Percentiles rank a stretch among this genome's conserved stretches.
These are phyloP conservation scores for Saccostrea cuccullata DNA, from an alignment of 1,140 invertebrate genomes.

Conservation along the genomic window DNA sequence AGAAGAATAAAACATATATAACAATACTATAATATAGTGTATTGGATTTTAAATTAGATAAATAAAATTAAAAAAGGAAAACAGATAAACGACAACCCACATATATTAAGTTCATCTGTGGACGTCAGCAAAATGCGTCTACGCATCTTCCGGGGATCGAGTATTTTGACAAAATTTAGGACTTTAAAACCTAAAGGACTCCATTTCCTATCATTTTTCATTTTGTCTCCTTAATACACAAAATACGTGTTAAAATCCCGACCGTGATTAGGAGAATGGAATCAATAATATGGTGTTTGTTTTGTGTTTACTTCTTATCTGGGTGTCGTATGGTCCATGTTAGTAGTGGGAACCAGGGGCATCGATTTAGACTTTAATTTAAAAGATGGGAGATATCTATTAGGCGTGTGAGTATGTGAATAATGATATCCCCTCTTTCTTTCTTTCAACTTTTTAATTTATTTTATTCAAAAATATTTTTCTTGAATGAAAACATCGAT, in stretches of 20 bases:
- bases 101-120: not conserved
- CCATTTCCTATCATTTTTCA: conserved; percentile 3
- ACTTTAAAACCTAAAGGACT: not conserved
- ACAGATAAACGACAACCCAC: not conserved
- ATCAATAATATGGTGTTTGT: conserved; percentile 17
- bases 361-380: not conserved
- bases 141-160: not conserved
- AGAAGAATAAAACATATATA: not conserved
- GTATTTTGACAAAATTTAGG: not conserved
- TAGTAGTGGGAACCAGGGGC: not conserved
- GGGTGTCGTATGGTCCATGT: not conserved
- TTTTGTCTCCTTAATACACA: conserved; percentile 16
- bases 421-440: not conserved
- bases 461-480: no score
- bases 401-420: not conserved
- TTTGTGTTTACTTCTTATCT: conserved; percentile 34
- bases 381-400: not conserved
- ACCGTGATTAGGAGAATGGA: not conserved
- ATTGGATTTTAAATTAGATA: not conserved
- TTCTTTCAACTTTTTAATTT: no score
- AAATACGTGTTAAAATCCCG: conserved; percentile 24
- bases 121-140: not conserved
- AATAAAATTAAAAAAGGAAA: not conserved
- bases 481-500: no score
- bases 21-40: not conserved